Conservation (phyloP, 2,113 vertebrate species). For the Oreotrochilus melanogaster region DNA sequence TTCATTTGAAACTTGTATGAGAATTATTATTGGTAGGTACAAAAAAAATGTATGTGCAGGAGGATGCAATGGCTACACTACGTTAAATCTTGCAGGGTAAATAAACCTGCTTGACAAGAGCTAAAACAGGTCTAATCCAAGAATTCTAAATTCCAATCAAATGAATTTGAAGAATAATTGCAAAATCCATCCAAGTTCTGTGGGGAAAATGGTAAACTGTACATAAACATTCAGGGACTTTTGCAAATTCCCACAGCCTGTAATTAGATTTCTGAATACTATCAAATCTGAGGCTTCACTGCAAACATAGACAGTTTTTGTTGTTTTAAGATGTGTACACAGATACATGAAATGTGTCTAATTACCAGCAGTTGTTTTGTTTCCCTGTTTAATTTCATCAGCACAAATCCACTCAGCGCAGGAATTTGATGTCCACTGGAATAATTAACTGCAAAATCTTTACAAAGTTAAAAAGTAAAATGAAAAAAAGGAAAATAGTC, state of each 20-base stretch:
- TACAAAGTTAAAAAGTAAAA: neutral
- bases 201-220: neutral
- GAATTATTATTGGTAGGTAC: neutral
- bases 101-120: neutral
- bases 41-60: neutral
- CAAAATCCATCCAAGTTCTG: conserved; percentile 51
- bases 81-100: neutral
- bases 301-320: conserved; percentile 13
- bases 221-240: neutral
- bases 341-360: conserved; percentile 52
- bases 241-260: neutral
- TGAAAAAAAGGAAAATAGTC: neutral
- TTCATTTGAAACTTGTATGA: conserved; percentile 60
- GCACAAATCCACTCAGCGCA: conserved; percentile 34
- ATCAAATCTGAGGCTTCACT: neutral
- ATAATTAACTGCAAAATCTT: conserved; percentile 43
- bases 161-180: conserved; percentile 59
- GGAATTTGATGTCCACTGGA: neutral
- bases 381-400: conserved; percentile 35
- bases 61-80: neutral
- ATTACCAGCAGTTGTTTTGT: conserved; percentile 53
- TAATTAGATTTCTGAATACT: conserved; percentile 42
- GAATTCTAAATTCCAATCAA: conserved; percentile 46
- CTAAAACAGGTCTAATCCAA: neutral
- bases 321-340: conserved; percentile 26